phyloP scores from a whole-genome alignment of 1,140 invertebrate genomes.

The Neodiprion fabricii region DNA sequence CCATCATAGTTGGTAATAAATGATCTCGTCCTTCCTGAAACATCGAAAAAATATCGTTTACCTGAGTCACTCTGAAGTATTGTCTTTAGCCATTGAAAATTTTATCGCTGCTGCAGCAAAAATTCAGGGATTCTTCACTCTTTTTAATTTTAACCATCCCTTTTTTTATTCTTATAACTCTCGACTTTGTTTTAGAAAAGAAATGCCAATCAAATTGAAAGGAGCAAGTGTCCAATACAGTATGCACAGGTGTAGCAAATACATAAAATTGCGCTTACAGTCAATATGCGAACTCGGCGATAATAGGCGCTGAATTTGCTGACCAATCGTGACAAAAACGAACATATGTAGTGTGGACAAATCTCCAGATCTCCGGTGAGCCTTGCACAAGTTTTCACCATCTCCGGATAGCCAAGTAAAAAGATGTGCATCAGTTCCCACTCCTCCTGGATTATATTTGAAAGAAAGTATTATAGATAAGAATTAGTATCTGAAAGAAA shows the following conservation, averaged over 20 bases:
- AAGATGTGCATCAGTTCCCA: slow-evolving; percentile 74
- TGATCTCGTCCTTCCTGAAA: slow-evolving; percentile 69
- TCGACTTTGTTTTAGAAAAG: slow-evolving; percentile 19
- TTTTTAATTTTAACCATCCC: slow-evolving; percentile 29
- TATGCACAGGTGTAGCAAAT: background rate
- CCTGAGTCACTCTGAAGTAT: slow-evolving; percentile 8
- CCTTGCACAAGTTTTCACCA: slow-evolving; percentile 63
- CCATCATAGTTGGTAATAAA: slow-evolving; percentile 68
- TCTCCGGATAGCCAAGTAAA: slow-evolving; percentile 66
- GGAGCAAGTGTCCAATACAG: background rate
- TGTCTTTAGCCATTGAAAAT: slow-evolving; percentile 21
- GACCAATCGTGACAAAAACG: slow-evolving; percentile 68
- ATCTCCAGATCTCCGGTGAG: slow-evolving; percentile 60
- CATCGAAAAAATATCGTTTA: slow-evolving; percentile 28
- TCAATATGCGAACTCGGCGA: slow-evolving; percentile 69
- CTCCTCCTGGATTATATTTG: slow-evolving; percentile 65
- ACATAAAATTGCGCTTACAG: slow-evolving; percentile 57
- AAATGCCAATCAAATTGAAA: background rate
- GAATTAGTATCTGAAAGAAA: slow-evolving; percentile 20
- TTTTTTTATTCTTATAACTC: slow-evolving; percentile 28
- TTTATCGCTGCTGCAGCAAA: background rate
- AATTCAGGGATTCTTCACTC: slow-evolving; percentile 31
- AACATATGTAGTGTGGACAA: slow-evolving; percentile 68
- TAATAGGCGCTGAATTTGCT: slow-evolving; percentile 76
- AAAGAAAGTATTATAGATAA: slow-evolving; percentile 22